Evolutionary conservation across 2,888 invertebrate genomes (phyloP).

Genomic region (Brachyptera risi): DNA sequence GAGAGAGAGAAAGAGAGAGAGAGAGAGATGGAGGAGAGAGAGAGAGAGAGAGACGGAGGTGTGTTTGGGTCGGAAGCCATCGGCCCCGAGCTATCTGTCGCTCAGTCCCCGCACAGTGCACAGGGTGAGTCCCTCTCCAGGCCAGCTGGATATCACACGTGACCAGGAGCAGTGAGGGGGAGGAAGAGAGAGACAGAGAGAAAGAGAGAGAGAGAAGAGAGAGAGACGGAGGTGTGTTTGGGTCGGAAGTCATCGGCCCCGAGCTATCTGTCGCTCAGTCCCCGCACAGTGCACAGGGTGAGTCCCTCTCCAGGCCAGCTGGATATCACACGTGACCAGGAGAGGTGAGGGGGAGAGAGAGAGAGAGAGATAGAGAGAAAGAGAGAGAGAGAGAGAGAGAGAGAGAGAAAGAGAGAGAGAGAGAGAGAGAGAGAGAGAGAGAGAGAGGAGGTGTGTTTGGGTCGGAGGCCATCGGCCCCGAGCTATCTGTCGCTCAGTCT

Average conservation of each 20-base stretch:
- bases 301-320: too few relatives aligned
- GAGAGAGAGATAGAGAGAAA: too few relatives aligned
- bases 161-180: too few relatives aligned
- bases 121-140: conserved; percentile 62
- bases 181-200: conserved; percentile 92
- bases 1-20: conserved; percentile 83
- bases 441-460: conserved; percentile 76
- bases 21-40: conserved; percentile 64
- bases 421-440: too few relatives aligned
- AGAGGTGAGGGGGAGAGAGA: too few relatives aligned
- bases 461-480: conserved; percentile 66
- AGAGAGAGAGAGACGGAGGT: too few relatives aligned
- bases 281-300: conserved; percentile 75
- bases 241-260: conserved; percentile 69
- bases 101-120: conserved; percentile 79
- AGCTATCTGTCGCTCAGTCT: conserved; percentile 66
- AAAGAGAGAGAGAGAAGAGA: conserved; percentile 78
- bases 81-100: conserved; percentile 59
- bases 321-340: too few relatives aligned
- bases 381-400: too few relatives aligned
- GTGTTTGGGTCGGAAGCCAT: conserved; percentile 64
- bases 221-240: conserved; percentile 64
- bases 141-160: too few relatives aligned
- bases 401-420: too few relatives aligned
- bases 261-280: conserved; percentile 63